Evolutionary conservation across 2,888 invertebrate species (phyloP), one percentile per base, ranked within the genome.

Genomic region (Leptothorax acervorum): DNA sequence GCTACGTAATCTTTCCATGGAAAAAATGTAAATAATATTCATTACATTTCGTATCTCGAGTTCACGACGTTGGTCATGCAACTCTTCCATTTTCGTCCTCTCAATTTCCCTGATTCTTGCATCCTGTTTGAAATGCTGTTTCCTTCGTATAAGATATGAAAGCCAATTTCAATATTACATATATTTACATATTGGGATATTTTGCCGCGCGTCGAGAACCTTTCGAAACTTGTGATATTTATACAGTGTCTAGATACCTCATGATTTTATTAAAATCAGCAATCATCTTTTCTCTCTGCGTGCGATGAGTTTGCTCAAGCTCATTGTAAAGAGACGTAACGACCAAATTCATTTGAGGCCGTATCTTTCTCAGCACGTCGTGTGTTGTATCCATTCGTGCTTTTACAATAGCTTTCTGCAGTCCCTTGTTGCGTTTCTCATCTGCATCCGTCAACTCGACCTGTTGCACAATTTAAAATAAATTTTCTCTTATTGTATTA

Each of bases 201-300:
- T 39, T 39, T 35, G 0, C 4, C 15, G n/a, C 18, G 28, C 12
- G 5, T 28, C 18, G 5, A 48, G 3, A 42, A 1, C 0, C 1
- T 62, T 39, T 63, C 11, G 11, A 51, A 83, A 57, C 12, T 42
- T 28, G 3, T 23, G 3, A 78, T 12, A 53, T 84, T 39, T 45
- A 11, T 42, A 60, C 23, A 51, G 12, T 39, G 39, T 74, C 3
- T 28, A 11, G 2, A 28, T 89, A 93, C 93, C 93, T 93, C 74
- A 93, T 88, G 45, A 92, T 93, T 60, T 89, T 87, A 87, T 93
- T 93, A 51, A 94, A 92, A 84, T 93, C 92, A 45, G 91, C 90
- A 18, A 93, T 91, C 85, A 93, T 92, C n/a, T 88, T 91, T 28
- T 92, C 85, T 45, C 86, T 90, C 79, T 92, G 87, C 8, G 87